Evolutionary conservation across 1,140 invertebrate genomes (phyloP).

Genomic region (Metaphire vulgaris): DNA sequence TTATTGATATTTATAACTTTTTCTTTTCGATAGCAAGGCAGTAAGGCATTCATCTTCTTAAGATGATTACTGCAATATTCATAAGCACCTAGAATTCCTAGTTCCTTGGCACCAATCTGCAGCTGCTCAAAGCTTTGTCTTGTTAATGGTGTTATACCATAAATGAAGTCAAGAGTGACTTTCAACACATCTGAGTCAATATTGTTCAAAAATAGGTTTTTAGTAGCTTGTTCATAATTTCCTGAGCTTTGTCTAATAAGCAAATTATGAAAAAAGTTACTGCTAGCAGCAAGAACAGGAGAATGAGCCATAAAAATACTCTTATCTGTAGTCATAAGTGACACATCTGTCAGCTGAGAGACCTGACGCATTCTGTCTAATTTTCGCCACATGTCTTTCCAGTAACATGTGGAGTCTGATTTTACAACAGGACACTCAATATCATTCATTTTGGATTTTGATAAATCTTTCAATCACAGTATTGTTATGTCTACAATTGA

Average conservation of each 20-base stretch:
- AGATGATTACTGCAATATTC: conserved; percentile 8
- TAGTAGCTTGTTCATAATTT: not conserved
- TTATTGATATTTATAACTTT: too few relatives aligned
- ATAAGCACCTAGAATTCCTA: conserved; percentile 21
- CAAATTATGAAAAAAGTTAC: conserved; percentile 11
- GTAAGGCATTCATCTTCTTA: not conserved
- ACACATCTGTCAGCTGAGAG: conserved; percentile 23
- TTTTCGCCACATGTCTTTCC: conserved; percentile 25
- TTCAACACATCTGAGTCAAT: conserved; percentile 13
- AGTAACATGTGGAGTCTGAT: conserved; percentile 22
- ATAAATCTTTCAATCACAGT: too few relatives aligned
- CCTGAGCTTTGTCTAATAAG: conserved; percentile 6
- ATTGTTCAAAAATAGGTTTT: conserved; percentile 13
- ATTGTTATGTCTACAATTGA: too few relatives aligned
- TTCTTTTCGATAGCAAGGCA: too few relatives aligned
- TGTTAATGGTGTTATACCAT: conserved; percentile 22
- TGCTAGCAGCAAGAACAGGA: conserved; percentile 24
- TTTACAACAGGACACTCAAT: not conserved
- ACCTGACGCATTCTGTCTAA: conserved; percentile 22
- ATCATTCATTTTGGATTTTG: not conserved
- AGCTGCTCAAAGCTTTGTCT: not conserved
- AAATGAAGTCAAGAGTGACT: conserved; percentile 28
- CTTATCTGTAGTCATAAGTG: conserved; percentile 12
- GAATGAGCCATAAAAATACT: conserved; percentile 25
- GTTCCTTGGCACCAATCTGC: conserved; percentile 8